phyloP scores from a whole-genome alignment of 2,797 vertebrate species.

The Spinibarbus caldwelli region DNA sequence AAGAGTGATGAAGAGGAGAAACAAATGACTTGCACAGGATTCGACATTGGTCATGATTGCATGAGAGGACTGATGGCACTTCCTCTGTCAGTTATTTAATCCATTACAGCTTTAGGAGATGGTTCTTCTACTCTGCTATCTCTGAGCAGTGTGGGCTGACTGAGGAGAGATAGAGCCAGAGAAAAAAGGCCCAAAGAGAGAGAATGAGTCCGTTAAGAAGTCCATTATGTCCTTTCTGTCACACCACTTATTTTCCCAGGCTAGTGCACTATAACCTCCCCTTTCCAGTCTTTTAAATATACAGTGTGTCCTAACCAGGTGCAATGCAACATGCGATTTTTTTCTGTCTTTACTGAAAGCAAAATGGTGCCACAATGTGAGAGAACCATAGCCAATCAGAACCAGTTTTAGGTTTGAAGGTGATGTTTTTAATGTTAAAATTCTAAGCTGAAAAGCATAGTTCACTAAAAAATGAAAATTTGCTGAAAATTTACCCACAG shows the following conservation, averaged over 20 bases:
- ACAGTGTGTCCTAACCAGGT: neutral
- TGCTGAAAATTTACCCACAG: neutral
- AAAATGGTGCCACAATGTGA: neutral
- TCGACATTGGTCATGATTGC: conserved; percentile 40
- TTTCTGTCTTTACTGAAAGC: neutral
- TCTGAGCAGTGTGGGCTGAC: conserved; percentile 67
- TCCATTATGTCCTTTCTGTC: conserved; percentile 67
- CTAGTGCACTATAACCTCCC: conserved; percentile 57
- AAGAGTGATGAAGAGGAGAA: conserved; percentile 13
- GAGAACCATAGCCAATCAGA: neutral
- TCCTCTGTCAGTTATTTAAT: conserved; percentile 64
- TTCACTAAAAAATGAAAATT: neutral
- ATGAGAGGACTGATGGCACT: conserved; percentile 51
- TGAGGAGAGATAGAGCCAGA: conserved; percentile 60
- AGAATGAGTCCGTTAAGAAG: conserved; percentile 76
- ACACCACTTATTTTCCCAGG: conserved; percentile 42
- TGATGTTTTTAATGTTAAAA: neutral
- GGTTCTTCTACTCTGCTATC: conserved; percentile 32
- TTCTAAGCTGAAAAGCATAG: neutral
- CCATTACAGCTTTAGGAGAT: conserved; percentile 77
- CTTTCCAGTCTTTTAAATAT: conserved; percentile 16
- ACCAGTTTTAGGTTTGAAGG: neutral
- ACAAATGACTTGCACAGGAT: conserved; percentile 30
- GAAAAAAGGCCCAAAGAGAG: conserved; percentile 41
- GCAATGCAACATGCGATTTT: neutral